Base-by-base conservation (phyloP, 2,888 invertebrate species). In the Clostera curtula region DNA sequence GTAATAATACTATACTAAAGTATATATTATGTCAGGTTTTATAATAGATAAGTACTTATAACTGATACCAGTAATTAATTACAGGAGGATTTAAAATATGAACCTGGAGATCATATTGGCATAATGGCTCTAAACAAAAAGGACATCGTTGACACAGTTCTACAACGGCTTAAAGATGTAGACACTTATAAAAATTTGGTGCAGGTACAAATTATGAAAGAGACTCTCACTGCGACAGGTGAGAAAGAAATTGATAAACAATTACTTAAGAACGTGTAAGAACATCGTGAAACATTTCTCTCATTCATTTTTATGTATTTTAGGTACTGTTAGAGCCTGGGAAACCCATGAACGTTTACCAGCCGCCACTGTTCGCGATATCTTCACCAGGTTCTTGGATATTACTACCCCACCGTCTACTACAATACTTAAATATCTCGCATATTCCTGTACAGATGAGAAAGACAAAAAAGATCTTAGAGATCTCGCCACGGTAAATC, bases 91-190 rank as follows among this genome's bases (percentile, higher is more conserved):
- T 57, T 92, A 10, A 71, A 85, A 15, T 97, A 96, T 57, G 89
- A 90, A 15, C 96, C 97, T 0, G 97, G 97, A 0, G 97, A 97
- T 71, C 97, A 97, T 62, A 88, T 97, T 7, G 96, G 95, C 3
- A 90, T 97, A n/a, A 91, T 94, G 66, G 91, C 97, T 0, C 89
- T 89, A 41, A 97, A 97, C 67, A 85, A 89, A 19, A 73, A 79
- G 8, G 90, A 92, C 39, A 75, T 96, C 11, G 96, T 97, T 0
- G 90, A 94, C 25, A 89, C 88, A 16, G 87, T 97, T 27, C 64
- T 97, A 20, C 68, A 85, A 15, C 87, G 90, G 42, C 67, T 96
- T 28, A 86, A 86, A 27, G 89, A 90, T 8, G 83, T 89, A 8
- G 87, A 89, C 5, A 86, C 91, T 53, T 86, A 86, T 1, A 90